A percentile compares a stretch with the other conserved stretches of the same genome.
phyloP scores from a whole-genome alignment of 1,140 invertebrate genomes.

The Notospermus geniculatus region DNA sequence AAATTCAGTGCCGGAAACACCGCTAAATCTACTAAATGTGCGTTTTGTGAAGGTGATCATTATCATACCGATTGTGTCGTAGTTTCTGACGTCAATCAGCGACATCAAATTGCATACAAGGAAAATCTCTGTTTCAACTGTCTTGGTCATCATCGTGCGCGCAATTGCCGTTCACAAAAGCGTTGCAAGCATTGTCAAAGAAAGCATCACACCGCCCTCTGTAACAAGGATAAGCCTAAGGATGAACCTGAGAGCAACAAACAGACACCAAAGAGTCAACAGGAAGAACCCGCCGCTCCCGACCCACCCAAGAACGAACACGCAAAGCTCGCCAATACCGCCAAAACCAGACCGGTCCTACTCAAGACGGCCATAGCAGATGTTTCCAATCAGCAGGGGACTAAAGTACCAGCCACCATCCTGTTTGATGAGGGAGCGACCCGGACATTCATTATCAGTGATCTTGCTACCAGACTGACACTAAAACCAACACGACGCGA shows the following conservation, averaged over 20 bases:
- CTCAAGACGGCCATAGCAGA: slow-evolving; percentile 4
- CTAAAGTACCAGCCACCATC: background rate
- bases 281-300: background rate
- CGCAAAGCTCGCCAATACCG: no score
- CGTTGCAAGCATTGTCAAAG: background rate
- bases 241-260: background rate
- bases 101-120: background rate
- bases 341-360: background rate
- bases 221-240: background rate
- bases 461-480: background rate
- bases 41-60: background rate
- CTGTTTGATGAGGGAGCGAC: slow-evolving; percentile 11
- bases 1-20: background rate
- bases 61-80: background rate
- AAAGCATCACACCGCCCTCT: slow-evolving; percentile 8
- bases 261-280: background rate
- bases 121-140: slow-evolving; percentile 7
- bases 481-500: background rate
- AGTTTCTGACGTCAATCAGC: background rate
- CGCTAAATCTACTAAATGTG: background rate
- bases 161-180: background rate
- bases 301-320: no score
- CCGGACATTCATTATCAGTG: background rate
- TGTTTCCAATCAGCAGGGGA: background rate
- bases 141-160: background rate